These are phyloP conservation scores for Neelides folsomi DNA, from an alignment of 2,888 invertebrate species.

Conservation along the genomic window DNA sequence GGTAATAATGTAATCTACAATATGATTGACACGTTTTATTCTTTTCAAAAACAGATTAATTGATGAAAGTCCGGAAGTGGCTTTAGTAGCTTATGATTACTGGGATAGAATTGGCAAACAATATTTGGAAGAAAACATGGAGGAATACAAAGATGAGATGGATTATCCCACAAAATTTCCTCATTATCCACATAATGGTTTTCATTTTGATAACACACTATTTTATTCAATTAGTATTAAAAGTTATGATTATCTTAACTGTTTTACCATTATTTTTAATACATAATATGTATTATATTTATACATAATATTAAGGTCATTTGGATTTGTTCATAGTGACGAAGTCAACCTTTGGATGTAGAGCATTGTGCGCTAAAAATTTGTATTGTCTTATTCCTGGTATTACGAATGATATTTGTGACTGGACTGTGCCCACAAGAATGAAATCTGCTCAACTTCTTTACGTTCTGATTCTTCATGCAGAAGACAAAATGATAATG, in stretches of 20 bases:
- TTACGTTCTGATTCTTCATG: slow-evolving; percentile 55
- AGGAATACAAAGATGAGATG: slow-evolving; percentile 66
- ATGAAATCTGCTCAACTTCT: slow-evolving; percentile 61
- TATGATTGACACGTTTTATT: slow-evolving; percentile 2
- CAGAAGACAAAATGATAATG: slow-evolving; percentile 59
- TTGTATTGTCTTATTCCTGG: slow-evolving; percentile 60
- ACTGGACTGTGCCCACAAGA: slow-evolving; percentile 59
- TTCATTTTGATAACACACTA: slow-evolving; percentile 14
- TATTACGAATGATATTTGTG: slow-evolving; percentile 55
- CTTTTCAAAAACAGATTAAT: slow-evolving; percentile 46
- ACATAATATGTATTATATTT: not conserved
- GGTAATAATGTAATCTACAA: not conserved
- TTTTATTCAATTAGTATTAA: too few species aligned
- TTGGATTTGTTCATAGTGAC: not conserved
- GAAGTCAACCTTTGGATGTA: slow-evolving; percentile 76
- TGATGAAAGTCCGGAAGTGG: slow-evolving; percentile 65
- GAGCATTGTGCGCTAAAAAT: slow-evolving; percentile 60
- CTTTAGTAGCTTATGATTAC: slow-evolving; percentile 47
- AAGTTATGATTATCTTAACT: too few species aligned
- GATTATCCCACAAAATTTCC: slow-evolving; percentile 58
- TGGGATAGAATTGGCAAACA: slow-evolving; percentile 64
- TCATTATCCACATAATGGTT: slow-evolving; percentile 59
- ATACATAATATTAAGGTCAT: slow-evolving; percentile 1
- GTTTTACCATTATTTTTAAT: not conserved
- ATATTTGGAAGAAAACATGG: slow-evolving; percentile 73